A percentile compares a stretch with the other conserved stretches of the same genome.
Conservation (phyloP, 2,797 vertebrate species). For the Cynopterus sphinx region DNA sequence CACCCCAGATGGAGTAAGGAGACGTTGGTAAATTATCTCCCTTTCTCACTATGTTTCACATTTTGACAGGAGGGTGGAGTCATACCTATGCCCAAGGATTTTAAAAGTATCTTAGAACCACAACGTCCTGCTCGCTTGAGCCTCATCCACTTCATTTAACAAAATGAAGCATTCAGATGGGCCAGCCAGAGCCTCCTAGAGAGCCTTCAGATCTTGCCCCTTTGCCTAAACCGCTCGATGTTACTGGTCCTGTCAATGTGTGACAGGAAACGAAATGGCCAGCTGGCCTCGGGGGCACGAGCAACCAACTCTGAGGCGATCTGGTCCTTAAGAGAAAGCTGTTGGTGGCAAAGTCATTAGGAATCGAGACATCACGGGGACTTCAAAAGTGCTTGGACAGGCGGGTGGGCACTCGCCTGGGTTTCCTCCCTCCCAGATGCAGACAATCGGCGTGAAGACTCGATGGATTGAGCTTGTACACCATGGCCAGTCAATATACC, state of each 20-base stretch:
- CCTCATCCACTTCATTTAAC: background rate
- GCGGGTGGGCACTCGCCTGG: fast-evolving
- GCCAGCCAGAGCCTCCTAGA: background rate
- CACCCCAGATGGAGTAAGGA: background rate
- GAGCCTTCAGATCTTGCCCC: background rate
- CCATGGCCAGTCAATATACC: fast-evolving
- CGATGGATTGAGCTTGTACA: background rate
- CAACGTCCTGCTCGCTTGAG: too few relatives aligned
- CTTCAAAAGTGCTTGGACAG: background rate
- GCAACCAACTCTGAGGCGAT: background rate
- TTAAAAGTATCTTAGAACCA: background rate
- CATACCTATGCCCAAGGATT: background rate
- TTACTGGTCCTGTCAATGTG: fast-evolving
- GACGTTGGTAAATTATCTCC: background rate
- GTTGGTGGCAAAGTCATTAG: background rate
- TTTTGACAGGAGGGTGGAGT: background rate
- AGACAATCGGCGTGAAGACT: background rate
- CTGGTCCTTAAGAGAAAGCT: background rate
- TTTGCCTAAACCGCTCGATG: fast-evolving
- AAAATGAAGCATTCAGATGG: background rate
- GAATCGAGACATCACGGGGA: fast-evolving
- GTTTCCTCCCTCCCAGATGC: background rate
- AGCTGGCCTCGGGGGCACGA: fast-evolving
- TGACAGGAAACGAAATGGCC: background rate
- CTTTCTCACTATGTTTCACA: background rate